Evolutionary conservation across 2,113 vertebrate species (phyloP), one percentile per base, ranked within the genome.

Genomic region (Genyomyrus donnyi): DNA sequence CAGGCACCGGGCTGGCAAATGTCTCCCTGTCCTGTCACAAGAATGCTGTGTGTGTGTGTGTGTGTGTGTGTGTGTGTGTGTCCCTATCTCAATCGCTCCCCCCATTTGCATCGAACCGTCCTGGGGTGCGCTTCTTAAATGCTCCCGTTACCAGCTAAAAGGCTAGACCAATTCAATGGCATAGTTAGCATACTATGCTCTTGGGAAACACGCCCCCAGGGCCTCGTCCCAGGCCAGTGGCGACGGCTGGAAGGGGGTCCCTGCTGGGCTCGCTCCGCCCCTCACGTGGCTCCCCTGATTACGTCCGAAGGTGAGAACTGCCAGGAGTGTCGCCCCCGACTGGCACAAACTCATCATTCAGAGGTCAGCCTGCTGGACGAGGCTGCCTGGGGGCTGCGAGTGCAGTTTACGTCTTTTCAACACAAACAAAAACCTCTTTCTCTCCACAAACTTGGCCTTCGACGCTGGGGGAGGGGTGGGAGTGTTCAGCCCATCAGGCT

Each of bases 1-100:
- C 50, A 49, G 90, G 85, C 83, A 46, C 35, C n/a, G 24, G 49
- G 53, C n/a, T 87, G 89, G 91, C 74, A 91, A 93, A 90, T 90
- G 70, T 90, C 90, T 88, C 89, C 74, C 84, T 89, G 85, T 91
- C 87, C 49, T 42, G 42, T 91, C 87, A 92, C 87, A 89, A 89
- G 88, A 15, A 90, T 19, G 90, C 70, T 66, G 39, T 89, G 87
- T 91, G 90, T 89, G 92, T 35, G 74, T 77, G 13, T 53, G 52
- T 53, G 52, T 19, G 35, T 35, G 35, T 35, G 4, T 21, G 53
- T 21, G 53, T 58, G 53, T 19, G 17, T 19, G 5, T 90, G 91
- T 27, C 87, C 53, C 35, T 9, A 39, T 3, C 92, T 92, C 88
- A 91, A 91, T 91, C 91, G 92, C 89, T 90, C 13, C 10, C 48